Conservation (phyloP, 2,113 vertebrate species). For the Holacanthus passer region DNA sequence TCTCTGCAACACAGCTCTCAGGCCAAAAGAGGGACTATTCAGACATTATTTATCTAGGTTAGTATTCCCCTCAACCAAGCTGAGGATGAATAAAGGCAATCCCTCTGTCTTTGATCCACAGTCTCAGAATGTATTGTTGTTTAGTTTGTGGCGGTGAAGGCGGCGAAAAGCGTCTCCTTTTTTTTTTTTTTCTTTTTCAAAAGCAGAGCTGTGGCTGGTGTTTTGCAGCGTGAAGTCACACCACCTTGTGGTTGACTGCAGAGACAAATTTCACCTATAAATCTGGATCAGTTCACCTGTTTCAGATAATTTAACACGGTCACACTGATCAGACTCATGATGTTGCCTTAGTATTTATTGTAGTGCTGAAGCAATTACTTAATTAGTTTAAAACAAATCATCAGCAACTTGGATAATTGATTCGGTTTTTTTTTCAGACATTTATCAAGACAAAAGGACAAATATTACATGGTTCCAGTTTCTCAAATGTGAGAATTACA, state of each 20-base stretch:
- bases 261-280: neutral
- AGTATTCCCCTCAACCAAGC: conserved; percentile 57
- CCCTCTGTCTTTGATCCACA: conserved; percentile 59
- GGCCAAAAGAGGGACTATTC: conserved; percentile 52
- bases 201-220: conserved; percentile 39
- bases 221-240: conserved; percentile 43
- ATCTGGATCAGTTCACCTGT: conserved; percentile 4
- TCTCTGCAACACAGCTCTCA: conserved; percentile 51
- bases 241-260: conserved; percentile 72
- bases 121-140: conserved; percentile 56
- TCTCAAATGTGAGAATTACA: neutral
- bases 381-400: neutral
- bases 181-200: conserved; percentile 1
- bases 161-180: conserved; percentile 39
- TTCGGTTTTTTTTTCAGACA: neutral
- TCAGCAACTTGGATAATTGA: neutral
- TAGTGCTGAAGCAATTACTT: neutral
- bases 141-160: conserved; percentile 52
- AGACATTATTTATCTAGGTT: conserved; percentile 65
- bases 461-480: neutral
- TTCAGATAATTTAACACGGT: neutral
- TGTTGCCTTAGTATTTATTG: neutral
- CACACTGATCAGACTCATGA: neutral
- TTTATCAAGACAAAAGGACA: neutral
- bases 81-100: conserved; percentile 68